Base-by-base conservation (phyloP, 1,140 invertebrate genomes). In the Agrypnia vestita region DNA sequence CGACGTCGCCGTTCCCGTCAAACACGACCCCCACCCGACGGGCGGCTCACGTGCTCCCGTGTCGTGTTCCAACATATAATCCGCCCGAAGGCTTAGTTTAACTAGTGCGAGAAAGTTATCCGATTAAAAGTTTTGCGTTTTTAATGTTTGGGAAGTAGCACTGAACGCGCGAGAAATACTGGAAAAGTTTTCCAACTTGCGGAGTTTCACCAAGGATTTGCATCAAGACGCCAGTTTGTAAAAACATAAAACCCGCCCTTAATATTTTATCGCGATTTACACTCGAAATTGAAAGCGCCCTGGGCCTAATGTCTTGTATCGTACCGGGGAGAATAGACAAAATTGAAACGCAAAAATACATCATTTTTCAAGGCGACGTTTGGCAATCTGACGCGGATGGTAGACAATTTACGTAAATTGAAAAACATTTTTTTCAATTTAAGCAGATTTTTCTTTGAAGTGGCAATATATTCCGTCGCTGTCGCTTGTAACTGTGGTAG, bases 51-150 rank as follows among this genome's bases (percentile, higher is more conserved):
- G 35, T 13, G 55, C 17, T 13, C 11, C 11, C 21, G 25, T 8
- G 25, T 64, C 61, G 25, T 43, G 12, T 43, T 25, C 9, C 61
- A n/a, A 4, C 61, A 13, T 11, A 35, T 19, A 19, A 13, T 6
- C 19, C 25, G 7, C n/a, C 25, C 25, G 25, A n/a, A 7, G 15
- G 61, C n/a, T 64, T 35, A 35, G 61, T 64, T 64, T 64, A 64
- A 64, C 61, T 25, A 35, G 61, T 25, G 35, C 61, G 25, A 17
- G 61, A 64, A 64, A 64, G 61, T 64, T 64, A 64, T 64, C 61
- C 61, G 61, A 64, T 64, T 64, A 64, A 43, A 64, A 64, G 19
- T 64, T 64, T 17, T 64, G 61, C 25, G 61, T 64, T 64, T 64
- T 64, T 17, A 64, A 44, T 64, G 61, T 64, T 64, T 64, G 61